Base-by-base conservation (phyloP, 2,797 vertebrate genomes). In the Orientallactaga sibirica region DNA sequence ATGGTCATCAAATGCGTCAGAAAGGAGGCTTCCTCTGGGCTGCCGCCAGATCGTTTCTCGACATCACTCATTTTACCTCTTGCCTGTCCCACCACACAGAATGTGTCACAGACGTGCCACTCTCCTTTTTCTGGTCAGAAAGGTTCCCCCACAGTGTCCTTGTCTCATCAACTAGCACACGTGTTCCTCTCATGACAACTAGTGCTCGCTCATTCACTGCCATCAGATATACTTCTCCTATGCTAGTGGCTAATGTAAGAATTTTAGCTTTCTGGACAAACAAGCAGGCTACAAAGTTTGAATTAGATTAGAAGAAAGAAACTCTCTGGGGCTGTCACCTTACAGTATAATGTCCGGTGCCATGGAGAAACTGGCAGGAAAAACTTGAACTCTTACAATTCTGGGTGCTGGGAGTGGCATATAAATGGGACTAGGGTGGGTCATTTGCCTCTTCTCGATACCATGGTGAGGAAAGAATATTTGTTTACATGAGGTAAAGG, bases 121-220 rank as follows among this genome's bases (percentile, higher is more conserved):
- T 91, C 88, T 89, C 55, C 27, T 86, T 16, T 75, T 83, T 89
- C 62, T 75, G 75, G 71, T 62, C 8, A 79, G 64, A 58, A 18
- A 33, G 6, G 66, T 82, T 43, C n/a, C 48, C 76, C 64, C 4
- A 27, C 24, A 61, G 27, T 76, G 79, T 80, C 71, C 66, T 29
- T 96, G 95, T 95, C 41, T 95, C 86, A 92, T 92, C 29, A 88
- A 82, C 88, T 90, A 90, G 48, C 29, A 74, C 25, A 78, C n/a
- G 10, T 62, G 29, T 29, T 81, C 58, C 4, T 70, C 48, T 90
- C 68, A 16, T 74, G 66, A 43, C 10, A 93, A 93, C 64, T 86
- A 75, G 83, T 55, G 78, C 33, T 90, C 55, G 78, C 33, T 90
- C 83, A 82, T 66, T 93, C 68, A 77, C n/a, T 88, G 22, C 2